Base-by-base conservation (phyloP, 2,113 vertebrate genomes). In the Gobius niger region DNA sequence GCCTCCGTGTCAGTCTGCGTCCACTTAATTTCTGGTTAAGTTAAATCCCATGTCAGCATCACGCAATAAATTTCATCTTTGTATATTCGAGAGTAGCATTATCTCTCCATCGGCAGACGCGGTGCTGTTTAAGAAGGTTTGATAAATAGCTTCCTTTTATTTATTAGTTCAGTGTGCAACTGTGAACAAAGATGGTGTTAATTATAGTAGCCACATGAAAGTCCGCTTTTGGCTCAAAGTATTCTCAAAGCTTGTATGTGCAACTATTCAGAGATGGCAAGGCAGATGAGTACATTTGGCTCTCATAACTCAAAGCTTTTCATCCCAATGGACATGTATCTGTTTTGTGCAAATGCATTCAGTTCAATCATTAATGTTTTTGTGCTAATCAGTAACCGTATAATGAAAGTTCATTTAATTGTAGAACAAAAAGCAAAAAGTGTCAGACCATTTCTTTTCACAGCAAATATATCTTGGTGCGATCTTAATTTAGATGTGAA, bases 31-130 rank as follows among this genome's bases (percentile, higher is more conserved):
- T 50, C 56, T 72, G 51, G 34, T 63, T 18, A 14, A 10, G 34
- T 19, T 59, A 49, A 72, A 77, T 81, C 79, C 79, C 67, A 66
- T n/a, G 66, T 74, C 60, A 66, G 15, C 13, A 64, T 73, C 78
- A 76, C 78, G 44, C 63, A 61, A 82, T 80, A 64, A 69, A 78
- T 77, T 72, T 7, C n/a, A 47, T 68, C 42, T 47, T 61, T 82
- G 53, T 52, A 44, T 71, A 41, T 62, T 41, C 47, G 8, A 60
- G 71, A 7, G 0, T 67, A 59, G 57, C 44, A 47, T 24, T 63
- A 44, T 7, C 5, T 68, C 57, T 68, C 67, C 18, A 40, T 49
- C 51, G 70, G 24, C 44, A 69, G 24, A 13, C 64, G 53, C 34
- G 2, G 19, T 59, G 50, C 40, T 4, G 9, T 53, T 56, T 54